phyloP scores from a whole-genome alignment of 2,113 vertebrate species.

The Psittacula cyanocephala region DNA sequence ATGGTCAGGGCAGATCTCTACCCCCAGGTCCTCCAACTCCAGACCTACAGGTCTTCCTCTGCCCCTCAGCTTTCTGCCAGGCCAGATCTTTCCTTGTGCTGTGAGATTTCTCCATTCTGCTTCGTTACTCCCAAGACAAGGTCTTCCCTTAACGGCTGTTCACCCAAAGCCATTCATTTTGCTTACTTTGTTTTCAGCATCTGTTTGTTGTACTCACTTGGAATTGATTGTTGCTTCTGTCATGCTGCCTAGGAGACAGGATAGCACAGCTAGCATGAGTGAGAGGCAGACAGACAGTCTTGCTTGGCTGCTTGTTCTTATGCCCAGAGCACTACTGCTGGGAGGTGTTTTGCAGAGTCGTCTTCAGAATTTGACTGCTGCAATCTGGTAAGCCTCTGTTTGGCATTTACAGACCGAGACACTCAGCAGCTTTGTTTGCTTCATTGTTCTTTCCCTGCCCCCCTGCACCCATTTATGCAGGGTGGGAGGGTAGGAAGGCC shows the following conservation, averaged over 20 bases:
- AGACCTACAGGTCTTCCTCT: not conserved
- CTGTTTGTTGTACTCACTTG: not conserved
- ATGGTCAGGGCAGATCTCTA: not conserved
- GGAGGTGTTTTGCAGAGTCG: not conserved
- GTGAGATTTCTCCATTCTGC: not conserved
- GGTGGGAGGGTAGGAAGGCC: not conserved
- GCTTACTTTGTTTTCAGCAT: not conserved
- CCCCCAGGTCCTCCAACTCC: not conserved
- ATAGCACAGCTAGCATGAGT: not conserved
- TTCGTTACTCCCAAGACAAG: not conserved
- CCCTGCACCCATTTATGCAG: fast-evolving
- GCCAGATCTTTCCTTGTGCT: not conserved
- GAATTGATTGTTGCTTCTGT: not conserved
- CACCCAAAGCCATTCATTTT: not conserved
- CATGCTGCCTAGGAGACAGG: not conserved
- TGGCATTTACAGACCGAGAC: not conserved
- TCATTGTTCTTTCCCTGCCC: not conserved
- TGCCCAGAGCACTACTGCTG: not conserved
- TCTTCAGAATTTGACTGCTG: not conserved
- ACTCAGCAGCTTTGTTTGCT: not conserved
- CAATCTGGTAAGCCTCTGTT: not conserved
- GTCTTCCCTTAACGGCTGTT: not conserved
- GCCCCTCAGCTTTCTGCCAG: not conserved
- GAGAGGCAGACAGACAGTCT: not conserved
- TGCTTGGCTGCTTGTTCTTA: not conserved